These are phyloP conservation scores for Andricus curvator DNA, from an alignment of 2,888 invertebrate genomes.

Conservation along the genomic window DNA sequence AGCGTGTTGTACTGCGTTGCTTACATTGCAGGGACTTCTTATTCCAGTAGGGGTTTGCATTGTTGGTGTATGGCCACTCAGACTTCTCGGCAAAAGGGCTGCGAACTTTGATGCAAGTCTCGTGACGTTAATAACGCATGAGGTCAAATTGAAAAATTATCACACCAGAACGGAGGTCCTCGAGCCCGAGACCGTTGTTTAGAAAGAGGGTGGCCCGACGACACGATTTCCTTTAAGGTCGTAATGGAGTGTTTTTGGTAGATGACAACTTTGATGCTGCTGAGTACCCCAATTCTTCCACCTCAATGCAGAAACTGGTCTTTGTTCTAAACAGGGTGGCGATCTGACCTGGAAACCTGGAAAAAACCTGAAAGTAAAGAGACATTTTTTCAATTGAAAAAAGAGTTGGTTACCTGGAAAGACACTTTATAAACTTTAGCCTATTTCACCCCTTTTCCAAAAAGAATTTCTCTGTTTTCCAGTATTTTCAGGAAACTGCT, in stretches of 20 bases:
- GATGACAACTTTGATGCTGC: constrained; percentile 12
- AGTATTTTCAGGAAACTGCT: too few species aligned
- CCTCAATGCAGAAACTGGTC: constrained; percentile 15
- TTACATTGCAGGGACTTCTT: constrained; percentile 68
- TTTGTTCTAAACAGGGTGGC: not conserved
- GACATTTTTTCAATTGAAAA: too few species aligned
- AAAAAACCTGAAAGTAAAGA: too few species aligned
- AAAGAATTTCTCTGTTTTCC: too few species aligned
- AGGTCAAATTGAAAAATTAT: constrained; percentile 78
- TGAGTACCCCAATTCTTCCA: constrained; percentile 26
- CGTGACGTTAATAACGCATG: constrained; percentile 73
- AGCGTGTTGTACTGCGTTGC: constrained; percentile 67
- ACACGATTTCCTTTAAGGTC: constrained; percentile 41
- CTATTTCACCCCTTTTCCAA: too few species aligned
- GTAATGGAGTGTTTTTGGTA: constrained; percentile 38
- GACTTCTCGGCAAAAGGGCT: constrained; percentile 68
- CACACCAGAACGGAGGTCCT: constrained; percentile 69
- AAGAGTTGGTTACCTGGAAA: too few species aligned
- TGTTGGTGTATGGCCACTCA: constrained; percentile 63
- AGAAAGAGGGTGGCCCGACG: constrained; percentile 52
- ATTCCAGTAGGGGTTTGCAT: constrained; percentile 63
- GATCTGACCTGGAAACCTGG: too few species aligned
- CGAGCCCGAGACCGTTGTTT: constrained; percentile 54
- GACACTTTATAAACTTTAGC: too few species aligned
- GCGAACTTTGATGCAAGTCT: constrained; percentile 60